Conservation (phyloP, 1,140 invertebrate genomes). For the Medauroidea extradentata region DNA sequence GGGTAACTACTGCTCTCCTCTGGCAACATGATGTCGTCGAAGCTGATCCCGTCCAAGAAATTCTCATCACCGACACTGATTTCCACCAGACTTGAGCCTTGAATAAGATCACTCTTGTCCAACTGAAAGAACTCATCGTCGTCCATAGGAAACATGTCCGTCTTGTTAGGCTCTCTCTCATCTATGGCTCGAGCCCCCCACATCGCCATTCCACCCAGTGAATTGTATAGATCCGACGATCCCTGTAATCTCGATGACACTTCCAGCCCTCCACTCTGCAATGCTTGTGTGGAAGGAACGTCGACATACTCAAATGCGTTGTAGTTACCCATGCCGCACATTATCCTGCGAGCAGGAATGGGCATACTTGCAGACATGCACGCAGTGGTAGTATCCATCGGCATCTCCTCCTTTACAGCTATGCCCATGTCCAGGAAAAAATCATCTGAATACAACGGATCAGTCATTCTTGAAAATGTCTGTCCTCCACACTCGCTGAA, state of each 20-base stretch:
- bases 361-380: slow-evolving; percentile 21
- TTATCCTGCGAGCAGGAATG: slow-evolving; percentile 19
- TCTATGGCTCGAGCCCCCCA: slow-evolving; percentile 44
- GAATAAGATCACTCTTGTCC: slow-evolving; percentile 77
- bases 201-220: slow-evolving; percentile 41
- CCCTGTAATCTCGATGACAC: background rate
- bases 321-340: slow-evolving; percentile 41
- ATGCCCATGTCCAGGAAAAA: slow-evolving; percentile 50
- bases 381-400: slow-evolving; percentile 25
- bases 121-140: slow-evolving; percentile 88
- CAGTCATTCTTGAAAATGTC: slow-evolving; percentile 41
- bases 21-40: slow-evolving; percentile 75
- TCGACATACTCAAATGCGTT: slow-evolving; percentile 44
- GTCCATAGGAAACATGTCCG: slow-evolving; percentile 64
- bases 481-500: too few species aligned
- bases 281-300: background rate
- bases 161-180: slow-evolving; percentile 48
- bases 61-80: slow-evolving; percentile 82
- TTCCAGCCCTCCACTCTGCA: background rate
- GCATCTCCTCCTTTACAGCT: slow-evolving; percentile 49
- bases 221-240: slow-evolving; percentile 40
- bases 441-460: slow-evolving; percentile 50
- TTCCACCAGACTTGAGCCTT: slow-evolving; percentile 80
- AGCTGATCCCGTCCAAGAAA: slow-evolving; percentile 73
- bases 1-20: slow-evolving; percentile 53